Evolutionary conservation across 2,113 vertebrate species (phyloP), one percentile per base, ranked within the genome.

Genomic region (Centropus unirufus): DNA sequence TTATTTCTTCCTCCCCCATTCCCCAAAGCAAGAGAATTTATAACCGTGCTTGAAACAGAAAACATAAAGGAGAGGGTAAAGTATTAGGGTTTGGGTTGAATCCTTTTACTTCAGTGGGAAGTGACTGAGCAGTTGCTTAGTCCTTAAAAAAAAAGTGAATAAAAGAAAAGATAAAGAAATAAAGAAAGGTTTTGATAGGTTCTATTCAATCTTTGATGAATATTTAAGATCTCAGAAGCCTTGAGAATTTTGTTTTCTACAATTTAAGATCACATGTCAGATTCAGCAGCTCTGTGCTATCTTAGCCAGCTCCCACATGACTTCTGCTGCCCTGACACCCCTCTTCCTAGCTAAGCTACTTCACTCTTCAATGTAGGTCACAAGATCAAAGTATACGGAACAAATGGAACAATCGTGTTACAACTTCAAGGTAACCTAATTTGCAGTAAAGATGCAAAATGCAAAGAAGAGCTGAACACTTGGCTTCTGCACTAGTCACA

Each of bases 251-350:
- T 8, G 11, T 55, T 74, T 79, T 47, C 57, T 68, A 29, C n/a
- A 18, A 10, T 57, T 74, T 21, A 46, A 69, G 14, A 74, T 59
- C 13, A 61, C 29, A 39, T 11, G 14, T 36, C 57, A 61, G 58
- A 79, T 75, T 57, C 44, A 32, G 23, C 32, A 78, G 69, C 34
- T 75, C 27, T 82, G n/a, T 30, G 46, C n/a, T 24, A 21, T 22
- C 68, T 80, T 69, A 57, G 58, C n/a, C 72, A 90, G 40, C 57
- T 83, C 62, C 54, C 2, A 7, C 34, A 76, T 83, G 68, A 77
- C 36, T 92, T 86, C 44, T 88, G 54, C 58, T 73, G 70, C 72
- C 91, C 49, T 92, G 73, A 83, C 92, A 83, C 78, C 72, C 54
- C 26, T 88, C 36, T 30, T 83, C 66, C 55, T 58, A 76, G 42